Evolutionary conservation across 1,140 invertebrate genomes (phyloP), one percentile per base, ranked within the genome.

Genomic region (Drosophila nigrodunni): DNA sequence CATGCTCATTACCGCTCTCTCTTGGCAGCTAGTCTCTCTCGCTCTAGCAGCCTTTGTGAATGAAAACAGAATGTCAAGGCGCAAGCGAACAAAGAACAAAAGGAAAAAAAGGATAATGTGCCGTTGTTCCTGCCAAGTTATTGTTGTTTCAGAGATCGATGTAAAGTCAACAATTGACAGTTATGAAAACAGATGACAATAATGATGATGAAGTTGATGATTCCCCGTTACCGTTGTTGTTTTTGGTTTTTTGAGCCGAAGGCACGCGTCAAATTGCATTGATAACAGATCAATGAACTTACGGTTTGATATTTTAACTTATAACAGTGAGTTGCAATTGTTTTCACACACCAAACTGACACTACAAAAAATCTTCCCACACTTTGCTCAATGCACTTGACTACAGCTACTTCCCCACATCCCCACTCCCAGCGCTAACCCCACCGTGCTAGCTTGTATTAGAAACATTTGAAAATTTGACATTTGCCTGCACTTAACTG

Each of bases 131-230:
- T 67, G 66, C 71, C 66, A 62, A 76, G 8, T 61, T 52, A 35
- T 62, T 71, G 73, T 74, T 74, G 60, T 54, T 58, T 57, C 75
- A 54, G 68, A 78, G 78, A 79, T 80, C 80, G 74, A 80, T 73
- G 73, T 44, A 78, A 80, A 88, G 83, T 89, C 83, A 89, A 88
- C 85, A 85, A 88, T 89, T 85, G 83, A 88, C 83, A 88, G 85
- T 88, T 88, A 89, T 89, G 81, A 76, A 83, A 89, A 80, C 85
- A 88, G 83, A 89, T 88, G 88, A 88, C 61, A 50, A 74, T 77
- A 80, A 79, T 87, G 61, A 70, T 61, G 46, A 30, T 77, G 18
- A 21, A 15, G 15, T 15, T 2, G 18, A 21, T 30, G 25, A 30
- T 30, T 30, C 25, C 25, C 25, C 25, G 25, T 30, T 30, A 30